Evolutionary conservation across 2,113 vertebrate species (phyloP).

Genomic region (Podarcis raffonei): DNA sequence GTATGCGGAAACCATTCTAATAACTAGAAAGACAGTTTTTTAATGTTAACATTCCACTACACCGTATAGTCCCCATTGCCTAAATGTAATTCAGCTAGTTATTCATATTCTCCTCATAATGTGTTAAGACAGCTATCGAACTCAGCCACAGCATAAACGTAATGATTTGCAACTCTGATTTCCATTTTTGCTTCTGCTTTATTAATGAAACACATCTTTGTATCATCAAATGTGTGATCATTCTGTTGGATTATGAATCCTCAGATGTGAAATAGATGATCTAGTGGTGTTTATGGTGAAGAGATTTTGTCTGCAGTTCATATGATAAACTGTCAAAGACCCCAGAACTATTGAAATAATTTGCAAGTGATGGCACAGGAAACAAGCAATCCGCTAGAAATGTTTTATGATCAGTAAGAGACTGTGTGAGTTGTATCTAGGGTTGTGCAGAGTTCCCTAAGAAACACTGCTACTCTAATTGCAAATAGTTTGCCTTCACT

Average conservation of each 20-base stretch:
- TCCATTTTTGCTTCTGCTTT: slow-evolving; percentile 49
- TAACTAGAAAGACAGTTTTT: background rate
- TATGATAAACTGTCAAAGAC: background rate
- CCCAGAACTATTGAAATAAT: background rate
- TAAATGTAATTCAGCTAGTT: background rate
- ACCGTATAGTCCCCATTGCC: background rate
- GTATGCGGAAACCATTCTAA: slow-evolving; percentile 17
- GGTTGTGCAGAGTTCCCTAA: background rate
- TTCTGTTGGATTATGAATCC: background rate
- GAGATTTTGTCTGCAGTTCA: background rate
- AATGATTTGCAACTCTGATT: slow-evolving; percentile 38
- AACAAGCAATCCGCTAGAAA: background rate
- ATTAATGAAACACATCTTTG: slow-evolving; percentile 39
- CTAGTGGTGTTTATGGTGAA: background rate
- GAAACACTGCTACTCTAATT: background rate
- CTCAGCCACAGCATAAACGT: slow-evolving; percentile 6
- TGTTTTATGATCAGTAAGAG: background rate
- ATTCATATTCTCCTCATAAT: background rate
- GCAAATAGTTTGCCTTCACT: background rate
- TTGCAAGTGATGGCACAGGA: background rate
- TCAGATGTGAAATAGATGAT: background rate
- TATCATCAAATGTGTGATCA: background rate
- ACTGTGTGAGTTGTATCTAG: background rate
- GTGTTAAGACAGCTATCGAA: background rate
- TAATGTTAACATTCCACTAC: background rate